Evolutionary conservation across 2,797 vertebrate genomes (phyloP).

Genomic region (Cuculus canorus): DNA sequence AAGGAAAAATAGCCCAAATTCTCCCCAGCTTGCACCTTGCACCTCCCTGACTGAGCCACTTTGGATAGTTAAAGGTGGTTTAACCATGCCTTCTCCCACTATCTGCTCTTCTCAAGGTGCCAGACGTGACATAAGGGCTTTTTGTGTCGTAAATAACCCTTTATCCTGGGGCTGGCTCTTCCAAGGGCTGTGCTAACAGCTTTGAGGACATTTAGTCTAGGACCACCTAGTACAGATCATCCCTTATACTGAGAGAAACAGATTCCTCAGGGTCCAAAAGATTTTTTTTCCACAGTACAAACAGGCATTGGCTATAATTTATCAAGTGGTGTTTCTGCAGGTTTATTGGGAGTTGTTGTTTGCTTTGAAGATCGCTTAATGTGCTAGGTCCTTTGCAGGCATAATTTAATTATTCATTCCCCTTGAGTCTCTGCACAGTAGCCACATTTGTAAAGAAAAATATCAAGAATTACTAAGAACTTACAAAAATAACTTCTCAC

Average conservation of each 20-base stretch:
- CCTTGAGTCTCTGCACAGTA: not conserved
- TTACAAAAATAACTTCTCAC: not conserved
- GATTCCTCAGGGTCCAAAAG: not conserved
- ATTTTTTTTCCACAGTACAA: not conserved
- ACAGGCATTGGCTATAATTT: not conserved
- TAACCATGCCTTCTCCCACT: not conserved
- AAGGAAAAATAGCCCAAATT: not conserved
- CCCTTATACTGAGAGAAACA: not conserved
- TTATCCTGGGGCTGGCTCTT: not conserved
- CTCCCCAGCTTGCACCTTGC: not conserved
- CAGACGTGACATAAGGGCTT: fast-evolving
- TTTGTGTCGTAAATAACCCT: not conserved
- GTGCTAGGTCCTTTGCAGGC: not conserved
- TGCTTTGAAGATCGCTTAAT: not conserved
- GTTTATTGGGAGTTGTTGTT: not conserved
- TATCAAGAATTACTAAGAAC: not conserved
- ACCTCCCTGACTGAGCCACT: not conserved
- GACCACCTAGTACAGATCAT: not conserved
- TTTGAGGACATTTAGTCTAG: not conserved
- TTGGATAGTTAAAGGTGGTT: fast-evolving
- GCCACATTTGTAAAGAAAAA: not conserved
- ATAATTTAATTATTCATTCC: not conserved
- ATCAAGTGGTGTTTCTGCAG: not conserved
- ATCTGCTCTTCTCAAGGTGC: not conserved
- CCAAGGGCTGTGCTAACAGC: not conserved